phyloP scores from a whole-genome alignment of 2,797 vertebrate species.

The Pangasius mekongensis region DNA sequence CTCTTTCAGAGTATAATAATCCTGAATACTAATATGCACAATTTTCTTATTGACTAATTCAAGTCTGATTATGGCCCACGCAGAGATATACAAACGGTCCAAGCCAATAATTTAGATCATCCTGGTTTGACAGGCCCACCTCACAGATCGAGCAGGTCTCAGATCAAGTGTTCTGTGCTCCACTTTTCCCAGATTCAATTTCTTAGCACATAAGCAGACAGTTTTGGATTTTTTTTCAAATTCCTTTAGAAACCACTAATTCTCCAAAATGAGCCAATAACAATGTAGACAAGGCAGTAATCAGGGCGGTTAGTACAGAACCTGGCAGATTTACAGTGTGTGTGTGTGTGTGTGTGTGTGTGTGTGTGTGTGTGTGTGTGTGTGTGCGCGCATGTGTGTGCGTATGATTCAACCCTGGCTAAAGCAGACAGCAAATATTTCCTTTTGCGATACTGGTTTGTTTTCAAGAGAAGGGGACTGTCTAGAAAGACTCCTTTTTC shows the following conservation, averaged over 20 bases:
- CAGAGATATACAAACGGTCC: not conserved
- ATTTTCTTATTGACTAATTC: not conserved
- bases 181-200: slow-evolving; percentile 24
- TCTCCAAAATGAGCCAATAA: slow-evolving; percentile 19
- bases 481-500: slow-evolving; percentile 25
- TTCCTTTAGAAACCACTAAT: slow-evolving; percentile 26
- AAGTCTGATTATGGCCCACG: not conserved
- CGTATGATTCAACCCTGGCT: slow-evolving; percentile 8
- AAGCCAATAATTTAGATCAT: no score
- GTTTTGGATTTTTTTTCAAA: slow-evolving; percentile 28
- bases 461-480: slow-evolving; percentile 27
- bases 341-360: not conserved
- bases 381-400: no score
- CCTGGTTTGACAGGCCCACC: not conserved
- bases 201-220: slow-evolving; percentile 39
- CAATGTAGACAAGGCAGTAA: slow-evolving; percentile 22
- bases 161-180: not conserved
- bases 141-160: not conserved
- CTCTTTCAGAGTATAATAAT: not conserved
- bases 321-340: slow-evolving; percentile 4
- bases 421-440: slow-evolving; percentile 35
- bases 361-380: slow-evolving; percentile 11
- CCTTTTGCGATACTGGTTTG: slow-evolving; percentile 37
- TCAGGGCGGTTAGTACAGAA: slow-evolving; percentile 14
- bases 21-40: not conserved